A percentile compares a stretch with the other conserved stretches of the same genome.
phyloP scores from a whole-genome alignment of 2,113 vertebrate species.

The Mesocricetus auratus region DNA sequence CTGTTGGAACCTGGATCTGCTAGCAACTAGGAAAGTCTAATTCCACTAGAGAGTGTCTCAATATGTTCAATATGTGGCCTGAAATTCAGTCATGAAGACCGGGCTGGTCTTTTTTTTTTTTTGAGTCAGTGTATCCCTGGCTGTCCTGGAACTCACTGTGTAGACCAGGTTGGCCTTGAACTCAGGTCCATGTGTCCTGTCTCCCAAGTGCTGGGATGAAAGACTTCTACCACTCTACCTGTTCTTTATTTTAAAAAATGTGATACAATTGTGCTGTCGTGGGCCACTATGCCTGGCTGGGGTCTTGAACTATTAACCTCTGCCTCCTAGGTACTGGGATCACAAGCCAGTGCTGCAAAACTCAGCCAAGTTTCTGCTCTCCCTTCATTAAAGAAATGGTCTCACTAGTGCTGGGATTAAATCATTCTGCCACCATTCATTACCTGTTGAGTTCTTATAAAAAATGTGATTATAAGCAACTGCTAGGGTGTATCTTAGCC shows the following conservation, averaged over 20 bases:
- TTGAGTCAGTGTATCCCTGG: not conserved
- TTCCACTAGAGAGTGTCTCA: too few species aligned
- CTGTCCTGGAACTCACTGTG: not conserved
- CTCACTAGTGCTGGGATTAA: not conserved
- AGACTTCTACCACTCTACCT: not conserved
- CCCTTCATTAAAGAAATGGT: not conserved
- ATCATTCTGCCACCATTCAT: not conserved
- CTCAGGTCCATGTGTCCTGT: not conserved
- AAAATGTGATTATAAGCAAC: not conserved
- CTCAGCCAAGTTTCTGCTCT: too few species aligned
- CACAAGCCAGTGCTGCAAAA: too few species aligned
- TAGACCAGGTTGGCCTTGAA: not conserved
- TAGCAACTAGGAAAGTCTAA: too few species aligned
- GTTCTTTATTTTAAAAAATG: too few species aligned
- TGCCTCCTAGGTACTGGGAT: too few species aligned
- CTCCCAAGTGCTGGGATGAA: not conserved
- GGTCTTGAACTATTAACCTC: too few species aligned
- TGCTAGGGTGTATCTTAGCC: not conserved
- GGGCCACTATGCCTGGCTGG: too few species aligned
- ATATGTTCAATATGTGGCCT: not conserved
- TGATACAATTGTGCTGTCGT: too few species aligned
- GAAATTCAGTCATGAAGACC: not conserved
- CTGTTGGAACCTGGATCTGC: too few species aligned
- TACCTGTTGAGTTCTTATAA: not conserved
- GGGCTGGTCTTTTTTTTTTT: not conserved